These are phyloP conservation scores for Heterodera schachtii DNA, from an alignment of 1,140 invertebrate genomes.

Conservation along the genomic window DNA sequence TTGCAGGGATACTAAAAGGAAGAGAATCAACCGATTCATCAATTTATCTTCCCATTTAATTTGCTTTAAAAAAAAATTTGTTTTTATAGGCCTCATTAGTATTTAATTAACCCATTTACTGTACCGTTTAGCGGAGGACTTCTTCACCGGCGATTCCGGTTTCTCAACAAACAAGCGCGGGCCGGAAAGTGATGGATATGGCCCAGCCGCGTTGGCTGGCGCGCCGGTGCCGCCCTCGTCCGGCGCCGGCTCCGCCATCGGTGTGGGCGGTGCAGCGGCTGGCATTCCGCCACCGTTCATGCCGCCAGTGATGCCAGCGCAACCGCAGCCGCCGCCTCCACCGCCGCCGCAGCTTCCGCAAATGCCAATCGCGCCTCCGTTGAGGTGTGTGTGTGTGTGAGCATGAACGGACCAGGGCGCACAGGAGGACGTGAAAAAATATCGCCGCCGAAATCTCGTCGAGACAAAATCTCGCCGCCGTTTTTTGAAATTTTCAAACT, in stretches of 20 bases:
- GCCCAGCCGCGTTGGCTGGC: conserved; percentile 57
- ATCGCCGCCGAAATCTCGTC: too few species aligned
- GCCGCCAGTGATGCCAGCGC: conserved; percentile 10
- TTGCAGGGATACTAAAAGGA: too few species aligned
- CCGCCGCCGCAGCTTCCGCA: conserved; percentile 11
- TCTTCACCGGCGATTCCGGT: conserved; percentile 63
- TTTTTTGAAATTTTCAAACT: too few species aligned
- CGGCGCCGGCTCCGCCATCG: conserved; percentile 53
- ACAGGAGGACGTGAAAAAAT: too few species aligned
- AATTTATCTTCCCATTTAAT: too few species aligned
- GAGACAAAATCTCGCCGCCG: too few species aligned
- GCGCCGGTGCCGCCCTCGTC: conserved; percentile 45
- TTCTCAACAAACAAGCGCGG: conserved; percentile 56
- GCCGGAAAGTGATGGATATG: conserved; percentile 65
- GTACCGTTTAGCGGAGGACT: conserved; percentile 54
- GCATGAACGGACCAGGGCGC: too few species aligned
- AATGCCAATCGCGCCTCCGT: conserved; percentile 15
- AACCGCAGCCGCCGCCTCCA: too few species aligned
- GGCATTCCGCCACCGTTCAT: conserved; percentile 50
- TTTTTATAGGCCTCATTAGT: too few species aligned
- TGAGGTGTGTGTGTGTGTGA: conserved; percentile 9
- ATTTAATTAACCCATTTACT: too few species aligned
- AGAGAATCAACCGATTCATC: too few species aligned
- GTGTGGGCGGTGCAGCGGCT: conserved; percentile 57
- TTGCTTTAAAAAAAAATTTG: too few species aligned